These are phyloP conservation scores for Camponotus floridanus DNA, from an alignment of 1,140 invertebrate species.

Conservation along the genomic window DNA sequence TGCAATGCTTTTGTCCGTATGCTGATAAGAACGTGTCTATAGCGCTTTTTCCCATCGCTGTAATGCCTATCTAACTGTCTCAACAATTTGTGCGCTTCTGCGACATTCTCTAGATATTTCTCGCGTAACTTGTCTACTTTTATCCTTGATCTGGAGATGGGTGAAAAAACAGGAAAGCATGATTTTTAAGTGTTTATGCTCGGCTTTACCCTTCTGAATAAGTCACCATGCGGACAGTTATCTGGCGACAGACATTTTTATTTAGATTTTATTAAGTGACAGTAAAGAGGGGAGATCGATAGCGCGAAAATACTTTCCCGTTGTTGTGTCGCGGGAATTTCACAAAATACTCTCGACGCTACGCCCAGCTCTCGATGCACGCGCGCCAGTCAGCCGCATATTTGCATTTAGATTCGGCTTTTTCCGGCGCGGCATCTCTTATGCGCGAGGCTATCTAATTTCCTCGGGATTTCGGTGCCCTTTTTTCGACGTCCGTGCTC, in stretches of 20 bases:
- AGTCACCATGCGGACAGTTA: background rate
- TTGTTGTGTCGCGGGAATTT: constrained; percentile 64
- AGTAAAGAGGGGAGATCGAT: constrained; percentile 56
- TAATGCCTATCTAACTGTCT: background rate
- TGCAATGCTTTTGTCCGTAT: constrained; percentile 41
- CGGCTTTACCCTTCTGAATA: background rate
- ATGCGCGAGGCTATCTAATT: constrained; percentile 68
- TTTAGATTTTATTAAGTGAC: constrained; percentile 71
- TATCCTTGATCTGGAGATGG: background rate
- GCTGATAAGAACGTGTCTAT: constrained; percentile 49
- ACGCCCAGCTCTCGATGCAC: constrained; percentile 44
- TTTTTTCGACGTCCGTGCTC: constrained; percentile 63
- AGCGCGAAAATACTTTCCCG: constrained; percentile 67
- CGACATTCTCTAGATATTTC: constrained; percentile 11
- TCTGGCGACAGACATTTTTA: constrained; percentile 51
- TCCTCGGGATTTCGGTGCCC: constrained; percentile 50
- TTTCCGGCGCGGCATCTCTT: constrained; percentile 56
- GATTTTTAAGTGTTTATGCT: constrained; percentile 15
- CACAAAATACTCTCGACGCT: constrained; percentile 61
- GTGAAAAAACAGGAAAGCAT: too few species aligned
- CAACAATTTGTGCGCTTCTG: constrained; percentile 10
- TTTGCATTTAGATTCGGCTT: constrained; percentile 74
- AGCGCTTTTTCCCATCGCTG: background rate
- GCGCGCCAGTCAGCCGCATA: constrained; percentile 45
- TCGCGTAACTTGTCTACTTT: constrained; percentile 3